Evolutionary conservation across 2,797 vertebrate species (phyloP).

Genomic region (Sebastes glaucus): DNA sequence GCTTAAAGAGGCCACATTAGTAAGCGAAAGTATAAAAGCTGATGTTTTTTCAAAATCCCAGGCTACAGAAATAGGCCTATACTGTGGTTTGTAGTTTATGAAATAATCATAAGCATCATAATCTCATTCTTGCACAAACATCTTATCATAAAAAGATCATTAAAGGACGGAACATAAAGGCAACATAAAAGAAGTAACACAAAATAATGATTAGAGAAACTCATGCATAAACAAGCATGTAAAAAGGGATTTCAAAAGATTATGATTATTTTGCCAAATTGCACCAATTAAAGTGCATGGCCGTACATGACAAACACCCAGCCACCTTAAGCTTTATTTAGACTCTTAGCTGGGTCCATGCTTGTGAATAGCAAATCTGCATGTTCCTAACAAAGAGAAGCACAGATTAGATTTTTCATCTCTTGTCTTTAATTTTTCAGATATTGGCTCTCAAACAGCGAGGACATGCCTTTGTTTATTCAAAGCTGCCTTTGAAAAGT

Average conservation of each 20-base stretch:
- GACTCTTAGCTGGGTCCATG: neutral
- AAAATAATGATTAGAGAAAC: constrained; percentile 30
- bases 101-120: constrained; percentile 57
- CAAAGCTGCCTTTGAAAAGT: constrained; percentile 66
- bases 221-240: constrained; percentile 33
- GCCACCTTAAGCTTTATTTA: neutral
- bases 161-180: constrained; percentile 55
- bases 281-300: constrained; percentile 16
- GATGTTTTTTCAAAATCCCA: neutral
- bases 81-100: constrained; percentile 50
- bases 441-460: constrained; percentile 29
- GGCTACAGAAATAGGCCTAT: constrained; percentile 25
- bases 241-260: constrained; percentile 47
- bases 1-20: constrained; percentile 12
- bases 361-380: neutral
- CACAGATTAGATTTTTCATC: constrained; percentile 5
- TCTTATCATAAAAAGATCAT: constrained; percentile 62
- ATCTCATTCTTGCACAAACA: constrained; percentile 59
- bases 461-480: constrained; percentile 58
- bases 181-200: constrained; percentile 47
- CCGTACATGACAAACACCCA: neutral
- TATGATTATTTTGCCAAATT: constrained; percentile 26
- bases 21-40: constrained; percentile 1
- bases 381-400: neutral
- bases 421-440: constrained; percentile 19